These are phyloP conservation scores for Megalurothrips usitatus DNA, from an alignment of 2,888 invertebrate genomes.

Conservation along the genomic window DNA sequence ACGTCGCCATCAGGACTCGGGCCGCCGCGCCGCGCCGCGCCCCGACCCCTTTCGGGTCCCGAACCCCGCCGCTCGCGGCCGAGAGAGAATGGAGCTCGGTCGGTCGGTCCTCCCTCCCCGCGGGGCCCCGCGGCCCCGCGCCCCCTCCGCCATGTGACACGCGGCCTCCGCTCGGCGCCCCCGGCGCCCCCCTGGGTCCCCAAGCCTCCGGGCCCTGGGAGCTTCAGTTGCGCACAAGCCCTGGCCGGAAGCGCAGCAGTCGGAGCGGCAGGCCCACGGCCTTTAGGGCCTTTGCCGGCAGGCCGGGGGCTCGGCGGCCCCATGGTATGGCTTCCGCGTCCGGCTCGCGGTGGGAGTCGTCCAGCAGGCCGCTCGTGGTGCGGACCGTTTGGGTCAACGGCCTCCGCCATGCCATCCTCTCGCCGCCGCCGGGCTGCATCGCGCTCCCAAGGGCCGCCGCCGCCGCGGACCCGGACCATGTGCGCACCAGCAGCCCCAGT, in stretches of 20 bases:
- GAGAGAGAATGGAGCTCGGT: not conserved
- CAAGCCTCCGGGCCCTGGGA: not conserved
- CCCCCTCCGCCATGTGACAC: constrained; percentile 7
- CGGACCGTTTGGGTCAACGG: constrained; percentile 66
- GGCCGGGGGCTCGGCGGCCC: not conserved
- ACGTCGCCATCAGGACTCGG: not conserved
- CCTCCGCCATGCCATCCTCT: constrained; percentile 62
- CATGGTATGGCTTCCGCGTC: not conserved
- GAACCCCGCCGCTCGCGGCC: not conserved
- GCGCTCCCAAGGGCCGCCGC: too few relatives aligned
- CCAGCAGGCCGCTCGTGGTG: constrained; percentile 54
- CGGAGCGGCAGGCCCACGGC: not conserved
- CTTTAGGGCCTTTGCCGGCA: not conserved
- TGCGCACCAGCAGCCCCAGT: constrained; percentile 36
- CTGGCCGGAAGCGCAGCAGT: not conserved
- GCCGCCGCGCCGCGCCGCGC: not conserved
- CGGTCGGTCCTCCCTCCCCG: not conserved
- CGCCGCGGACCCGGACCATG: too few relatives aligned
- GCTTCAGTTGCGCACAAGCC: not conserved
- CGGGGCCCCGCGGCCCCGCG: not conserved
- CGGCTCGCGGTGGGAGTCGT: constrained; percentile 55
- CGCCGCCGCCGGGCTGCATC: not conserved
- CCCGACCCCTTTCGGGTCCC: not conserved
- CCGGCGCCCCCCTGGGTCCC: not conserved
- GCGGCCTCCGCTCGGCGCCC: not conserved